Evolutionary conservation across 1,140 invertebrate species (phyloP).

Genomic region (Ceratosolen fusciceps): DNA sequence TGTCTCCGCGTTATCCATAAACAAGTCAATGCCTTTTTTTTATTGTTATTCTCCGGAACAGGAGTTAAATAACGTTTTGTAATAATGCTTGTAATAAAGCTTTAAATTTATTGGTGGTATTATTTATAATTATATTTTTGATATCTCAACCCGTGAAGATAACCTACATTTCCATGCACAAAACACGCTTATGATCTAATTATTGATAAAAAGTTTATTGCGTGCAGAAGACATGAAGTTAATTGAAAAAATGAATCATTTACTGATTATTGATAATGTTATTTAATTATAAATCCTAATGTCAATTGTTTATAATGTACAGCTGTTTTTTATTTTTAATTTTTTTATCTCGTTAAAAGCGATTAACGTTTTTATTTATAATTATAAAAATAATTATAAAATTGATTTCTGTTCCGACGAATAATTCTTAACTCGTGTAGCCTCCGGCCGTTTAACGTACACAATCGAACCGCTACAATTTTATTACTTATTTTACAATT

Average conservation of each 20-base stretch:
- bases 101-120: background rate
- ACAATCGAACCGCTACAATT: no score
- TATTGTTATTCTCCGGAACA: background rate
- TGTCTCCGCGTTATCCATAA: background rate
- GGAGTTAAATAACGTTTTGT: background rate
- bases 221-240: background rate
- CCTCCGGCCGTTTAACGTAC: no score
- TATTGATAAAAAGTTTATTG: slow-evolving; percentile 18
- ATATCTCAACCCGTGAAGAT: background rate
- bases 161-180: slow-evolving; percentile 2
- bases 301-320: background rate
- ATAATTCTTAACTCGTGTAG: background rate
- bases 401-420: background rate
- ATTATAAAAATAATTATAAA: background rate
- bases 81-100: background rate
- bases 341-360: background rate
- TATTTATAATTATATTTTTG: slow-evolving; percentile 18
- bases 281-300: slow-evolving; percentile 10
- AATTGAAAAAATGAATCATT: slow-evolving; percentile 24
- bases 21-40: background rate
- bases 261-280: slow-evolving; percentile 8
- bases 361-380: background rate
- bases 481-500: background rate
- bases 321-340: background rate
- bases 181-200: slow-evolving; percentile 8